Evolutionary conservation across 2,113 vertebrate species (phyloP), one percentile per base, ranked within the genome.

Genomic region (Notothenia coriiceps): DNA sequence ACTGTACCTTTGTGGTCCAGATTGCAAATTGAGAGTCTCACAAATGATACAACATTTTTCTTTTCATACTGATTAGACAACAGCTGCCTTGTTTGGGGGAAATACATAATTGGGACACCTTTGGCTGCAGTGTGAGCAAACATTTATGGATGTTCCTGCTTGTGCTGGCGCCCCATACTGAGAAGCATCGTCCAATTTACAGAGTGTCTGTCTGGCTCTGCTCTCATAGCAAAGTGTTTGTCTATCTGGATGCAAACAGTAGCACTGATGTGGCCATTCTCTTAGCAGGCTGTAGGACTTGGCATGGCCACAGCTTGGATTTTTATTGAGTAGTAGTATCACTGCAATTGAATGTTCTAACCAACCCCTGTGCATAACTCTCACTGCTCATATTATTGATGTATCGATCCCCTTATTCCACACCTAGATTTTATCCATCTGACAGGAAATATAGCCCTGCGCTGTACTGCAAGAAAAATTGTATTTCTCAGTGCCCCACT

Each of bases 11-110:
- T 55, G 59, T 43, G 55, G 60, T 52, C 63, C 63, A 74, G 52
- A 69, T 64, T 77, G 64, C 47, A 60, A 85, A 78, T 70, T 82
- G 70, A 64, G 69, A 85, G 73, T 64, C 68, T 56, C 50, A 77
- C 20, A 69, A 44, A 29, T 29, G 29, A 5, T 49, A 44, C 18
- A 70, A 70, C 64, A 25, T 62, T 71, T 61, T 70, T 49, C 66
- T 74, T 74, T 77, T 67, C 50, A 62, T 54, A 64, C 63, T 80
- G 54, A 84, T 74, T 57, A 67, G 52, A 80, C 44, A 84, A 81
- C 73, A 80, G 54, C 72, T 83, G 72, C 64, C 56, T 60, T 54
- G 50, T 59, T 57, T 20, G 35, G 50, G n/a, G 20, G 56, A 44
- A 79, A 74, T 54, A 64, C 69, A 70, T 74, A 54, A 69, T n/a